A percentile compares a stretch with the other conserved stretches of the same genome.
Conservation (phyloP, 1,140 invertebrate species). For the Maconellicoccus hirsutus region DNA sequence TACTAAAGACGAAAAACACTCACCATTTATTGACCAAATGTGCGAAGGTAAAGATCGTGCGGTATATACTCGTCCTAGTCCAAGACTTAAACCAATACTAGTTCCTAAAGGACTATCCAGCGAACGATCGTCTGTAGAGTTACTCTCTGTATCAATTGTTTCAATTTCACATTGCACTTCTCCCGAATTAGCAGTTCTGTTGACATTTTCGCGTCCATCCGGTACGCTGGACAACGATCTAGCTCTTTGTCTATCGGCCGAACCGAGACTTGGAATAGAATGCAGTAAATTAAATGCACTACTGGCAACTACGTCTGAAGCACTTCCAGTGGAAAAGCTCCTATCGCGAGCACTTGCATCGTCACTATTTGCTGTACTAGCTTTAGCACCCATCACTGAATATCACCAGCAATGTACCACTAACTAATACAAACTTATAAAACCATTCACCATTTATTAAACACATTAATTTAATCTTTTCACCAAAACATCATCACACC, state of each 20-base stretch:
- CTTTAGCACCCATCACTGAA: conserved; percentile 61
- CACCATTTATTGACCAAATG: conserved; percentile 82
- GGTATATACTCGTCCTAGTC: conserved; percentile 59
- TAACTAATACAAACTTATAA: neutral
- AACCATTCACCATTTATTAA: neutral
- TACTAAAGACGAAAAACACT: conserved; percentile 34
- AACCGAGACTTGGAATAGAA: conserved; percentile 55
- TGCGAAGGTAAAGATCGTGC: conserved; percentile 79
- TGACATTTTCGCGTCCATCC: conserved; percentile 38
- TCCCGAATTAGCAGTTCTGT: conserved; percentile 28
- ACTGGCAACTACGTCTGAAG: conserved; percentile 46
- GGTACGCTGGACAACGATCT: conserved; percentile 71
- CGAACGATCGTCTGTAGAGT: conserved; percentile 39
- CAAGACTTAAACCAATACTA: conserved; percentile 35
- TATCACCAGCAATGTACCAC: neutral
- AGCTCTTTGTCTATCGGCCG: conserved; percentile 58
- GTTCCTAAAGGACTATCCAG: conserved; percentile 34
- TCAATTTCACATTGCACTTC: conserved; percentile 44
- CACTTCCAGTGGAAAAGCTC: conserved; percentile 64
- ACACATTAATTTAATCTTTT: neutral
- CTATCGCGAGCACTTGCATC: conserved; percentile 55
- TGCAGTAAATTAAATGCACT: conserved; percentile 56
- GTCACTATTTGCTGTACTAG: conserved; percentile 59
- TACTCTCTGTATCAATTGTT: conserved; percentile 47
- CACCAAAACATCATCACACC: neutral